Evolutionary conservation across 2,113 vertebrate species (phyloP), one percentile per base, ranked within the genome.

Genomic region (Caretta caretta): DNA sequence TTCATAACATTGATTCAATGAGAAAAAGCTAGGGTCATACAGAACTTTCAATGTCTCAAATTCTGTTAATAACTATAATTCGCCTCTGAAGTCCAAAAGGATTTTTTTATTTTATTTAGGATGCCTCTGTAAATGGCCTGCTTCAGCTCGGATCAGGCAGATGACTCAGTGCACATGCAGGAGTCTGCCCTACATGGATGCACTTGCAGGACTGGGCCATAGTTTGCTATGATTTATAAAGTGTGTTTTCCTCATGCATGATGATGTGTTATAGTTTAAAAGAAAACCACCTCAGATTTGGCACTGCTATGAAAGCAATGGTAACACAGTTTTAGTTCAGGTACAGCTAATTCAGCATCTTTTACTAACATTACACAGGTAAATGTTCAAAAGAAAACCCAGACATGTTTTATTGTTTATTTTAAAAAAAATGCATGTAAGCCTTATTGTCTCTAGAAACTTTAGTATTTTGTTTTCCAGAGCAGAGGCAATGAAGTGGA

Each of bases 291-390:
- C 7, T 13, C 46, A 49, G 27, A 69, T 69, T 9, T 72, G 31
- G 50, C 53, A 22, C 24, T 3, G 0, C 31, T 51, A 3, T 5
- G 59, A 49, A 57, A 88, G 12, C 0, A 2, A 89, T 56, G 76
- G 57, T 38, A 62, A 11, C 42, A 24, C 27, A 46, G 6, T 56
- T 9, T 2, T 0, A 79, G 49, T 51, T 93, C 76, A 83, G 50
- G 24, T 81, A 46, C 83, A 51, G 46, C 12, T 85, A 20, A 65
- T 5, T 0, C n/a, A 92, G 19, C 0, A 0, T n/a, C 83, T 12
- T 10, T 38, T 53, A 25, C 5, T 14, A 27, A 5, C 10, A 3
- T 31, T 59, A 78, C 93, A 83, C 35, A 87, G 53, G 31, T 56
- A 9, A 2, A 5, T 54, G 87, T 80, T 82, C 82, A 59, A 92